Percentiles rank a stretch among this genome's conserved stretches.
Conservation (phyloP, 2,888 invertebrate genomes). For the Catocala sponsa region DNA sequence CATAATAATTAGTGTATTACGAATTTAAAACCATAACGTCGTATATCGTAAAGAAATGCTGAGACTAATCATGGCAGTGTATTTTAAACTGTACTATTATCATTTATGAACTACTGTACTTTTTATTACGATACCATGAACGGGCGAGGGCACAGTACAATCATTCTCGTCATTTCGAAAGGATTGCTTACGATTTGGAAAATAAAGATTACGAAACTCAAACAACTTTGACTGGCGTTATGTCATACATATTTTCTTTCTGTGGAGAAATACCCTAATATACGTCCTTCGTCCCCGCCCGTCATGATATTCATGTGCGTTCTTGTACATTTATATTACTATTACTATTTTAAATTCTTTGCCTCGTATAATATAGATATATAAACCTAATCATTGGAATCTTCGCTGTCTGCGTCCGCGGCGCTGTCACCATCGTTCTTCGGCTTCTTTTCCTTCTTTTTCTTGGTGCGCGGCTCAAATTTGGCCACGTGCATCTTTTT, state of each 20-base stretch:
- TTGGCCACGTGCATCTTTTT: slow-evolving; percentile 69
- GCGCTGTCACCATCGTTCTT: slow-evolving; percentile 48
- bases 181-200: no score
- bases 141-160: no score
- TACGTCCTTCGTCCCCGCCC: no score
- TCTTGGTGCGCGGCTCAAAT: slow-evolving; percentile 59
- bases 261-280: no score
- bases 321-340: neutral
- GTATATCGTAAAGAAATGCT: neutral
- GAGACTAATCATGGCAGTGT: neutral
- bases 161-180: no score
- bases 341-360: neutral
- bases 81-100: neutral
- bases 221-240: no score
- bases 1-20: no score
- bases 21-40: neutral
- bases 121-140: neutral
- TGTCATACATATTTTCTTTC: no score
- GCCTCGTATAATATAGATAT: neutral
- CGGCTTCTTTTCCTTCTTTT: slow-evolving; percentile 35
- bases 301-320: neutral
- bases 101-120: neutral
- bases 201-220: no score
- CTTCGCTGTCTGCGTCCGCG: slow-evolving; percentile 59
- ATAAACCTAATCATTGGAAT: slow-evolving; percentile 54